A percentile compares a stretch with the other conserved stretches of the same genome.
These are phyloP conservation scores for Coregonus suidteri DNA, from an alignment of 2,797 vertebrate species.

Conservation along the genomic window DNA sequence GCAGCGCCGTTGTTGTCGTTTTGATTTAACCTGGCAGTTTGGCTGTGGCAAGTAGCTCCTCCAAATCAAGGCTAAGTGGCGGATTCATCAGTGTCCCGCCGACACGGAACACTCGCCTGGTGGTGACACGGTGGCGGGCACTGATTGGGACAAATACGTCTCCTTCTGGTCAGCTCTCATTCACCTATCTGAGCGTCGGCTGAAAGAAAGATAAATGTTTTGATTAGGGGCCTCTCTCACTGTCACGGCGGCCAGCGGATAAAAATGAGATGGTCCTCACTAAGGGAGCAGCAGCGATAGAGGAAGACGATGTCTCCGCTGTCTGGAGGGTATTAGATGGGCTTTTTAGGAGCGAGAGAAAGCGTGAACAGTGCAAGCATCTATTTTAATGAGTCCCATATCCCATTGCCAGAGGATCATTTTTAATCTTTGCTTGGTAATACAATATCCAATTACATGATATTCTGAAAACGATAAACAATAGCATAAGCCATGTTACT, in stretches of 20 bases:
- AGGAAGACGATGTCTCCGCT: slow-evolving; percentile 62
- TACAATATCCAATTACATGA: slow-evolving; percentile 23
- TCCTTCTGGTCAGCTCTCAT: slow-evolving; percentile 78
- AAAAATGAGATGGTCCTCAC: slow-evolving; percentile 70
- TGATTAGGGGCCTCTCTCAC: slow-evolving; percentile 80
- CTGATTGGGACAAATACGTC: slow-evolving; percentile 82
- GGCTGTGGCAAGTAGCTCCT: slow-evolving; percentile 63
- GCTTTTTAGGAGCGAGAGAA: slow-evolving; percentile 60
- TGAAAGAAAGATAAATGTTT: slow-evolving; percentile 83
- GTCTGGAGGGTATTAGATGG: slow-evolving; percentile 60
- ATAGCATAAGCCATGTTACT: not conserved
- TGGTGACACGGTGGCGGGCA: slow-evolving; percentile 68
- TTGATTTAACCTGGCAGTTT: slow-evolving; percentile 76
- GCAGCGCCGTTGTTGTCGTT: slow-evolving; percentile 51
- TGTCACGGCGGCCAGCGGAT: slow-evolving; percentile 68
- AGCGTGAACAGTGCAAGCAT: slow-evolving; percentile 39
- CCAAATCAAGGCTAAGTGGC: slow-evolving; percentile 82
- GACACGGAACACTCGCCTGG: slow-evolving; percentile 68
- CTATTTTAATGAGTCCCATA: slow-evolving; percentile 57
- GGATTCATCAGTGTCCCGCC: slow-evolving; percentile 80
- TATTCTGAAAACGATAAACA: slow-evolving; percentile 4
- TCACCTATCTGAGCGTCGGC: slow-evolving; percentile 65
- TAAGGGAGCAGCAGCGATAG: slow-evolving; percentile 59
- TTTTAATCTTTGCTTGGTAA: slow-evolving; percentile 29
- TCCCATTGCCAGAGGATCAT: slow-evolving; percentile 24